Percentiles rank a stretch among this genome's conserved stretches.
Evolutionary conservation across 1,140 invertebrate species (phyloP).

Genomic region (Drosophila nigrodunni): DNA sequence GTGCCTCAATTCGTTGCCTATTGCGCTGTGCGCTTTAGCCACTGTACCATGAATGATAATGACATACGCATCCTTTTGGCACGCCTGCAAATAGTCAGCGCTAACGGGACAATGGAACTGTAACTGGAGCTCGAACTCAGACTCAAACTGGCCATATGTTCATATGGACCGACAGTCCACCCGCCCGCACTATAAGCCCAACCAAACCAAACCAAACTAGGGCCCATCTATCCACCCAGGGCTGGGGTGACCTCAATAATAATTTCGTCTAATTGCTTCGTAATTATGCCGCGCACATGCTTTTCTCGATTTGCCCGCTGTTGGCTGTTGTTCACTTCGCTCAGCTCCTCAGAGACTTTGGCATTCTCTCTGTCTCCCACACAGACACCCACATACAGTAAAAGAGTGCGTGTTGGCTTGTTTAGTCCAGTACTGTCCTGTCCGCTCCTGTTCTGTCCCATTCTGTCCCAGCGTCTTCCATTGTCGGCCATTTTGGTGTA

Average conservation of each 20-base stretch:
- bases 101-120: constrained; percentile 3
- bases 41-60: constrained; percentile 69
- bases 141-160: constrained; percentile 64
- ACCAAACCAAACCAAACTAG: too few relatives aligned
- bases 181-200: not conserved
- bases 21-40: constrained; percentile 36
- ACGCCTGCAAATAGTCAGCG: constrained; percentile 37
- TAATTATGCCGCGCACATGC: constrained; percentile 81
- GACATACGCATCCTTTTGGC: constrained; percentile 69
- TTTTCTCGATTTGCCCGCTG: constrained; percentile 74
- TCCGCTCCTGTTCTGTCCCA: constrained; percentile 17
- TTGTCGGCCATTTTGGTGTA: constrained; percentile 68
- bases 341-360: constrained; percentile 29
- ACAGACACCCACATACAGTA: not conserved
- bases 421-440: constrained; percentile 15
- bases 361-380: constrained; percentile 5
- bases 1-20: constrained; percentile 47
- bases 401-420: constrained; percentile 20
- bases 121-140: not conserved
- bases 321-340: constrained; percentile 60
- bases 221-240: not conserved
- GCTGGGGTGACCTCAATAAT: constrained; percentile 71
- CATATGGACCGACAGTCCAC: constrained; percentile 16
- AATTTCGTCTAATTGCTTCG: constrained; percentile 83
- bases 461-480: constrained; percentile 16